phyloP scores from a whole-genome alignment of 1,140 invertebrate species.

The Pseudomyrmex gracilis region DNA sequence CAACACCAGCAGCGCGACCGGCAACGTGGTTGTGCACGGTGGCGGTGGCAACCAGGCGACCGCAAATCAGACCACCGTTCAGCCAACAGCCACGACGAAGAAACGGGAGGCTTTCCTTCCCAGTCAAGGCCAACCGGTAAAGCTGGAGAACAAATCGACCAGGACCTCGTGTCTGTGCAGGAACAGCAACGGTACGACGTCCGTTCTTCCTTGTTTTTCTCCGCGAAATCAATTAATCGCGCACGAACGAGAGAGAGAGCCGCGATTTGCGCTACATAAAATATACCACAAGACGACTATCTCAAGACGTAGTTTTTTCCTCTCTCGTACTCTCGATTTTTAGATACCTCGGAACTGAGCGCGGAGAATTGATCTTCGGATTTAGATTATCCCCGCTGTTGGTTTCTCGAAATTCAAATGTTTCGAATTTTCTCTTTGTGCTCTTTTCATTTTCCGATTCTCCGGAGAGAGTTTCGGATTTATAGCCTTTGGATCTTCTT shows the following conservation, averaged over 20 bases:
- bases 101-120: slow-evolving; percentile 80
- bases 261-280: not conserved
- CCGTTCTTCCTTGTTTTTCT: slow-evolving; percentile 5
- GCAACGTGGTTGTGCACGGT: slow-evolving; percentile 76
- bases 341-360: too few relatives aligned
- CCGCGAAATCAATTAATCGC: not conserved
- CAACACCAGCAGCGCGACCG: slow-evolving; percentile 67
- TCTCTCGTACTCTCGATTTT: not conserved
- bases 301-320: not conserved
- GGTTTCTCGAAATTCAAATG: too few relatives aligned
- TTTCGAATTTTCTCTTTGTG: too few relatives aligned
- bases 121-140: slow-evolving; percentile 81
- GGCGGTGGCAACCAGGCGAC: slow-evolving; percentile 65
- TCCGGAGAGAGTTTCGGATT: too few relatives aligned
- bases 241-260: not conserved
- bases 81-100: slow-evolving; percentile 73
- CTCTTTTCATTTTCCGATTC: too few relatives aligned
- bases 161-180: slow-evolving; percentile 81
- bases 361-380: too few relatives aligned
- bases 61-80: slow-evolving; percentile 70
- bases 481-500: too few relatives aligned
- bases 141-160: slow-evolving; percentile 82
- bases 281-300: not conserved
- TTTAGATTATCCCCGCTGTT: too few relatives aligned
- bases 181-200: slow-evolving; percentile 79